Evolutionary conservation across 2,113 vertebrate species (phyloP), one percentile per base, ranked within the genome.

Genomic region (Hucho hucho): DNA sequence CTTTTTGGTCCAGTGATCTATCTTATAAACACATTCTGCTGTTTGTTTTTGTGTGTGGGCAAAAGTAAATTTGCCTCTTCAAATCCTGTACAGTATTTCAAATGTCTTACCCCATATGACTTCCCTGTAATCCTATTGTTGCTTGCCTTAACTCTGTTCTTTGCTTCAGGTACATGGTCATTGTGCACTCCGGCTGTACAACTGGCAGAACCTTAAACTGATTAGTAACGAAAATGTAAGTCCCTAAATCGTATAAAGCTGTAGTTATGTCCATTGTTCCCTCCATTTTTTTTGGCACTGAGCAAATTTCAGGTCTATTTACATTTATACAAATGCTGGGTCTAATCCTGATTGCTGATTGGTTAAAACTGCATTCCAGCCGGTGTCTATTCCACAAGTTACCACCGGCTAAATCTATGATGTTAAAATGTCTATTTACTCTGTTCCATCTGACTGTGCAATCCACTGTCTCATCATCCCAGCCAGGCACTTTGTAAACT

Each of bases 141-240:
- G 78, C 73, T 80, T 72, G 65, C 11, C 66, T 72, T 9, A 16
- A 84, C 0, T 81, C 72, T 72, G 64, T 64, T 49, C 20, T 12
- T 75, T 81, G n/a, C 20, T 13, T 29, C 9, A n/a, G 20, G 4
- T 59, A 6, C 32, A 46, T 37, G 9, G 37, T 37, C 37, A 37
- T 37, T 37, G 32, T 37, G 56, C 25, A 24, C 6, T 49, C 47
- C 12, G 11, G 47, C 14, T 46, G 43, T 46, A 9, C 9, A 46
- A 46, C 43, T 74, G 4, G 47, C 24, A 14, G 18, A 1, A 66
- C 58, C 58, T 59, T n/a, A 59, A 59, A 59, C 11, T 6, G 58
- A 59, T 43, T 43, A 43, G 28, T 28, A 59, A 6, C 24, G 22
- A 58, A 12, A 18, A n/a, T 18, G 37, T 43, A 24, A 37, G 58